Base-by-base conservation (phyloP, 2,888 invertebrate species). In the Pachycephus smyrnensis region DNA sequence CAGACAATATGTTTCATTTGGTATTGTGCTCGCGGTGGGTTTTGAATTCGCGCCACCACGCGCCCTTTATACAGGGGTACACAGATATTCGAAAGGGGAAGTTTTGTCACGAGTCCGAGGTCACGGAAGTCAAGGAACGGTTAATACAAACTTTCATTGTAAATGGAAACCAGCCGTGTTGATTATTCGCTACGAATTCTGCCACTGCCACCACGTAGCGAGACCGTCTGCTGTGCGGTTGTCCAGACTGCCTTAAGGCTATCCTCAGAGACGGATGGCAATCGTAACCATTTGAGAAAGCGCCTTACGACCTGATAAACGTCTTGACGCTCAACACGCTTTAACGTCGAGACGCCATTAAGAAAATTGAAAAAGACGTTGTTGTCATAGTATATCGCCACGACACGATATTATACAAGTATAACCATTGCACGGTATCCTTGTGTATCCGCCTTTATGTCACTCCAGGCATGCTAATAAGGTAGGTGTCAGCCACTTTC, bases 1-100 rank as follows among this genome's bases (percentile, higher is more conserved):
- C 81, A 79, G 82, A 86, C 87, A 88, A 88, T 89, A 89, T 88
- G 88, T 86, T 83, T 32, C 82, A 82, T 88, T 88, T 84, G 71
- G 85, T 77, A 88, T 88, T 89, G 88, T 89, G 84, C 82, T 83
- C 78, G 81, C 75, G 75, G 79, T 80, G 55, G 82, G 84, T 83
- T 85, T 85, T 83, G 80, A 85, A 81, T 83, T 84, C 82, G 81
- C 80, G 84, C 81, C 84, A 82, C 71, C 81, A 77, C 77, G 77
- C 71, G 31, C 71, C 71, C 55, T 55, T 55, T 55, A 23, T 23
- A 55, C 55, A n/a, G 55, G 23, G 9, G 23, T 55, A 23, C 23
- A 23, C 23, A 55, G 55, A 55, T 23, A 55, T 55, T 55, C 55
- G 23, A 23, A 55, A 23, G 55, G 55, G 55, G 55, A 55, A 55